Evolutionary conservation across 2,888 invertebrate species (phyloP).

Genomic region (Portevinia maculata): DNA sequence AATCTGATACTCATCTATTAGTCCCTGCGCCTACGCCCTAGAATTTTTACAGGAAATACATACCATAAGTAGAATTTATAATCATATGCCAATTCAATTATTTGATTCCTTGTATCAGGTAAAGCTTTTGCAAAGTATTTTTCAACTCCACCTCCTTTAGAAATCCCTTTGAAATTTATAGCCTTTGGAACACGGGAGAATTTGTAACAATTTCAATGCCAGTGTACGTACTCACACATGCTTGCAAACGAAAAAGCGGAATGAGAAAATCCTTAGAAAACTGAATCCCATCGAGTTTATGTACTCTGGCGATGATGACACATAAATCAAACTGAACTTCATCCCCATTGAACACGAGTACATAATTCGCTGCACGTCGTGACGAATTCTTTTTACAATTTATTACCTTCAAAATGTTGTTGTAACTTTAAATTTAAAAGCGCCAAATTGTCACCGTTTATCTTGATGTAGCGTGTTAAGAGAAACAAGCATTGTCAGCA

Average conservation of each 20-base stretch:
- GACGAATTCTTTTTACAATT: conserved; percentile 11
- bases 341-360: conserved; percentile 21
- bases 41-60: not conserved
- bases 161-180: conserved; percentile 29
- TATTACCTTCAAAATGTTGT: not conserved
- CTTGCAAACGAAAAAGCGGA: conserved; percentile 1
- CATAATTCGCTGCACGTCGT: not conserved
- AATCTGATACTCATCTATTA: too few species aligned
- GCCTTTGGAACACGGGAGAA: not conserved
- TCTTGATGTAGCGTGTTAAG: conserved; percentile 8
- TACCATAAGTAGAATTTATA: conserved; percentile 16
- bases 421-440: conserved; percentile 37
- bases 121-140: conserved; percentile 9
- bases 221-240: not conserved
- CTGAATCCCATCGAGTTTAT: conserved; percentile 25
- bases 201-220: not conserved
- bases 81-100: conserved; percentile 33
- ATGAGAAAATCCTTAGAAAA: conserved; percentile 1
- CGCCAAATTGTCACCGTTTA: conserved; percentile 46
- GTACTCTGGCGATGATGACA: not conserved
- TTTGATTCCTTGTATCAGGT: conserved; percentile 34
- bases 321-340: conserved; percentile 42
- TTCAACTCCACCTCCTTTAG: not conserved
- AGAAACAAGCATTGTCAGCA: conserved; percentile 40
- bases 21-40: too few species aligned